Conservation (phyloP, 2,888 invertebrate species). For the Polyommatus iphigenia region DNA sequence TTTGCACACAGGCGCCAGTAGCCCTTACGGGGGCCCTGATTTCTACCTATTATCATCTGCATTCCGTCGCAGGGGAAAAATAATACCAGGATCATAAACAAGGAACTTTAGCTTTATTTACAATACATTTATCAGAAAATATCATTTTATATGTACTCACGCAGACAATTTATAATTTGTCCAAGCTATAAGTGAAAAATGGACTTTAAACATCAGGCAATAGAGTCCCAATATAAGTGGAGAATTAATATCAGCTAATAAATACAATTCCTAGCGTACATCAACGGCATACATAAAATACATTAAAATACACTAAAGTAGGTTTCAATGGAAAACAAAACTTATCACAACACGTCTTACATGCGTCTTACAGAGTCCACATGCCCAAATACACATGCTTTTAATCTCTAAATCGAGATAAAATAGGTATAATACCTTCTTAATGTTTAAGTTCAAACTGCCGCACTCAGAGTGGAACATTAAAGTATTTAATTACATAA, state of each 20-base stretch:
- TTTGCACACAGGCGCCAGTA: no score
- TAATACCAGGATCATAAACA: conserved; percentile 55
- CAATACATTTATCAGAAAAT: conserved; percentile 76
- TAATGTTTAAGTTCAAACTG: background rate
- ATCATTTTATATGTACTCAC: conserved; percentile 55
- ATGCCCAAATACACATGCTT: background rate
- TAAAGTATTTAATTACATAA: no score
- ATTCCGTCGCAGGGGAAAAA: conserved; percentile 37
- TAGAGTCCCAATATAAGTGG: conserved; percentile 9
- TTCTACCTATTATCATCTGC: no score
- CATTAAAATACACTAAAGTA: background rate
- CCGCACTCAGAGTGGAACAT: no score
- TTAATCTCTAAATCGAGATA: background rate
- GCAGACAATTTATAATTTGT: conserved; percentile 36
- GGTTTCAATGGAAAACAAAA: conserved; percentile 13
- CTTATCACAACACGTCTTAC: conserved; percentile 23
- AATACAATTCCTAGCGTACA: conserved; percentile 25
- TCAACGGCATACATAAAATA: conserved; percentile 19
- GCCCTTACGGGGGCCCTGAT: no score
- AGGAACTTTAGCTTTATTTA: conserved; percentile 80
- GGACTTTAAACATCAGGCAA: conserved; percentile 1
- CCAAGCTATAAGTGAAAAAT: conserved; percentile 25
- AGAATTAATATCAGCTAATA: background rate
- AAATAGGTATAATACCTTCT: background rate
- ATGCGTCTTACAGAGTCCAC: background rate